A percentile compares a stretch with the other conserved stretches of the same genome.
phyloP scores from a whole-genome alignment of 1,140 invertebrate species.

The Psix sp. region DNA sequence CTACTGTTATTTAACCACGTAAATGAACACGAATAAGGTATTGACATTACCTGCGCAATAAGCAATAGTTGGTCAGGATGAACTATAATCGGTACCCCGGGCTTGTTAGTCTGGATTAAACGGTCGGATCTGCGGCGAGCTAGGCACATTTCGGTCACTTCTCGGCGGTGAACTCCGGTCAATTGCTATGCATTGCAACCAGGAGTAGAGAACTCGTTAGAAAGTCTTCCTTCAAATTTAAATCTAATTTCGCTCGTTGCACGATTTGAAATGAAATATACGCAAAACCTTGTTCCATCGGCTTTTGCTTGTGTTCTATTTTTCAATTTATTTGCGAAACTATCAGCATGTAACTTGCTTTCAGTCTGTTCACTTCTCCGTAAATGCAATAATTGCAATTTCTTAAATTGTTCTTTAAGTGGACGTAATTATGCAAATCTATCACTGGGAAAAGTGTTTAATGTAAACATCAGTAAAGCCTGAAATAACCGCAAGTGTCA shows the following conservation, averaged over 20 bases:
- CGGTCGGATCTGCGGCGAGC: constrained; percentile 45
- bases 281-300: no score
- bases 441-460: no score
- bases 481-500: no score
- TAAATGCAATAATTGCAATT: no score
- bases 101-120: constrained; percentile 55
- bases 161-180: constrained; percentile 40
- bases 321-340: no score
- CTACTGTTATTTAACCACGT: constrained; percentile 37
- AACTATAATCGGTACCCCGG: constrained; percentile 49
- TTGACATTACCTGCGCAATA: constrained; percentile 54
- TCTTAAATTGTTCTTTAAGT: no score
- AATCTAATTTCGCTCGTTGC: constrained; percentile 23
- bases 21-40: constrained; percentile 53
- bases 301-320: no score
- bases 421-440: no score
- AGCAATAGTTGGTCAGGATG: constrained; percentile 40
- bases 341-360: no score
- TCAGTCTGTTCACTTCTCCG: no score
- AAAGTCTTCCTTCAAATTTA: constrained; percentile 50
- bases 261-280: constrained; percentile 22
- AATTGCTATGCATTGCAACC: constrained; percentile 52
- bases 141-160: constrained; percentile 59
- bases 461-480: no score
- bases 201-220: constrained; percentile 59